Evolutionary conservation across 2,797 vertebrate species (phyloP).

Genomic region (Lagocephalus sceleratus): DNA sequence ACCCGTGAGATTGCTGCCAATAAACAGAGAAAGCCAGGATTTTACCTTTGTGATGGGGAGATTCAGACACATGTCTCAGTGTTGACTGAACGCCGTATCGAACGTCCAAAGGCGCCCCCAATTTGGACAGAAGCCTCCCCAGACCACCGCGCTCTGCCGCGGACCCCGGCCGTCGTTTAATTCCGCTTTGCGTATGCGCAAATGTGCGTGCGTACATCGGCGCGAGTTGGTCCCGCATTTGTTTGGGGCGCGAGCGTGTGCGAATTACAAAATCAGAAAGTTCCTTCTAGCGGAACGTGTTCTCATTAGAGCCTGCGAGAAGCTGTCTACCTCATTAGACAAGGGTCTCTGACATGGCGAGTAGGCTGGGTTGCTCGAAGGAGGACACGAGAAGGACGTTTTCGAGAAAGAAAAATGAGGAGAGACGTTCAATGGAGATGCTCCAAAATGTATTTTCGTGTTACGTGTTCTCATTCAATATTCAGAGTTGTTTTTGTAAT

Average conservation of each 20-base stretch:
- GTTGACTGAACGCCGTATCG: no score
- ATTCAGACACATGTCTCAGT: not conserved
- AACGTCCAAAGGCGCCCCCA: no score
- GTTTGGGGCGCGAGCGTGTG: no score
- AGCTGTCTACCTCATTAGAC: slow-evolving; percentile 46
- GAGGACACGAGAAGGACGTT: slow-evolving; percentile 19
- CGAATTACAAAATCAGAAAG: slow-evolving; percentile 29
- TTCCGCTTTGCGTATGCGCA: slow-evolving; percentile 11
- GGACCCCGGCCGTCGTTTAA: not conserved
- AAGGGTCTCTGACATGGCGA: slow-evolving; percentile 26
- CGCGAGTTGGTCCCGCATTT: no score
- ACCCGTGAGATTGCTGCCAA: no score
- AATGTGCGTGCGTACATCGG: not conserved
- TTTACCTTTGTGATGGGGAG: no score
- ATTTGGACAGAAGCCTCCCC: not conserved
- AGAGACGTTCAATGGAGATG: slow-evolving; percentile 32
- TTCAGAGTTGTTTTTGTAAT: slow-evolving; percentile 39
- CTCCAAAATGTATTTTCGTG: slow-evolving; percentile 26
- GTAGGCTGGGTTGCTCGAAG: slow-evolving; percentile 13
- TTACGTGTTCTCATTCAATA: slow-evolving; percentile 39
- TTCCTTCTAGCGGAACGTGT: slow-evolving; percentile 66
- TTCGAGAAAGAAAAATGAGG: slow-evolving; percentile 38
- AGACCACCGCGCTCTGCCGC: not conserved
- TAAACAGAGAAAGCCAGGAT: no score
- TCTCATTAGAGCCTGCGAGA: slow-evolving; percentile 57